phyloP scores from a whole-genome alignment of 2,888 invertebrate species.

The Ophonus ardosiacus region DNA sequence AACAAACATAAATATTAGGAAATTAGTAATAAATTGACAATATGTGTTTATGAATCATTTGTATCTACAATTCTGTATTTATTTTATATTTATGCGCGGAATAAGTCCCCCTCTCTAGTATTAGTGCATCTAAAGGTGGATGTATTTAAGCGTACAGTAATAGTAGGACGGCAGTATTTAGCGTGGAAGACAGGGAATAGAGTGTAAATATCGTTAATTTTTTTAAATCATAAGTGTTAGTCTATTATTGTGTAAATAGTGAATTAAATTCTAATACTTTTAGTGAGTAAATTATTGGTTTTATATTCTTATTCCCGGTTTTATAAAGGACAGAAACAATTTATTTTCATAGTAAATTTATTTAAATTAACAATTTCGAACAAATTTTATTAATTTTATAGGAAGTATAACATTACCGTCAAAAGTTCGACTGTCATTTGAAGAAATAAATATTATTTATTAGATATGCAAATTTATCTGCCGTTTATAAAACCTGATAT shows the following conservation, averaged over 20 bases:
- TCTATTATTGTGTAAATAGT: not conserved
- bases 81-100: not conserved
- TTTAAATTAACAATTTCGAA: too few relatives aligned
- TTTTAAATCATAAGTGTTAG: not conserved
- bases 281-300: not conserved
- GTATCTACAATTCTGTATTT: not conserved
- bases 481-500: too few relatives aligned
- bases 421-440: too few relatives aligned
- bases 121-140: not conserved
- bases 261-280: not conserved
- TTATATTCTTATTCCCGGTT: too few relatives aligned
- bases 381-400: too few relatives aligned
- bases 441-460: too few relatives aligned
- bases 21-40: constrained; percentile 15
- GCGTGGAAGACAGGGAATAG: not conserved
- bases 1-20: not conserved
- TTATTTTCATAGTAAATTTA: too few relatives aligned
- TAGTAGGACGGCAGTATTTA: constrained; percentile 14
- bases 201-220: not conserved
- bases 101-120: constrained; percentile 3
- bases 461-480: too few relatives aligned
- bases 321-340: too few relatives aligned
- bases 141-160: not conserved
- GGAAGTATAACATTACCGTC: too few relatives aligned
- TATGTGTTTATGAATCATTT: not conserved